A percentile compares a stretch with the other conserved stretches of the same genome.
Conservation (phyloP, 2,113 vertebrate species). For the Lontra canadensis region DNA sequence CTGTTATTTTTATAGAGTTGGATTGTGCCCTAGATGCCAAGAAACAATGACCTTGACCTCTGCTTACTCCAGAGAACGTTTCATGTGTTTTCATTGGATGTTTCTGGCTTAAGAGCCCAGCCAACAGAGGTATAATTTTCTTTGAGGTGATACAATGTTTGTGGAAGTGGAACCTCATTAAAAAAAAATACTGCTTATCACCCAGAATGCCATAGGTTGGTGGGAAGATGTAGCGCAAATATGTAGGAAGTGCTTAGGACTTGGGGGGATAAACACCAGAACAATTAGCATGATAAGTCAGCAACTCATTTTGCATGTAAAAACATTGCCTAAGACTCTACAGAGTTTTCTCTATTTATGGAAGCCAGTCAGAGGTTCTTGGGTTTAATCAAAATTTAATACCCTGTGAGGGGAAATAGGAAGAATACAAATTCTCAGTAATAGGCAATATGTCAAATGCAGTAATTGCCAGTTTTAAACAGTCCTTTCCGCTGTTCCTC, state of each 20-base stretch:
- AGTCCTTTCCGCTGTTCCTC: background rate
- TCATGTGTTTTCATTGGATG: background rate
- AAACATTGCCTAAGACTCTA: constrained; percentile 26
- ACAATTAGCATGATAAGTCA: constrained; percentile 49
- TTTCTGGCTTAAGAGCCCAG: background rate
- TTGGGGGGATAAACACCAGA: background rate
- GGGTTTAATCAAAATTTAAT: constrained; percentile 68
- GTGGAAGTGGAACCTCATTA: constrained; percentile 38
- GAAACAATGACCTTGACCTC: background rate
- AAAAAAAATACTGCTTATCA: constrained; percentile 15
- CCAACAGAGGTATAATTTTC: constrained; percentile 16
- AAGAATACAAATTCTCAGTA: constrained; percentile 56
- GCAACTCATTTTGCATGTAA: constrained; percentile 52
- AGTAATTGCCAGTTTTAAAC: constrained; percentile 25
- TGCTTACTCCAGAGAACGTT: background rate
- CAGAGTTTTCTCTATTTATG: constrained; percentile 40
- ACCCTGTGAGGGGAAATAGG: constrained; percentile 10
- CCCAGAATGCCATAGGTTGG: constrained; percentile 7
- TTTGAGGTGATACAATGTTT: constrained; percentile 26
- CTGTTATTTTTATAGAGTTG: background rate
- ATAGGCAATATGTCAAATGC: constrained; percentile 34
- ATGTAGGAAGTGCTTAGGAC: constrained; percentile 23
- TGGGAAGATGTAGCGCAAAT: constrained; percentile 23
- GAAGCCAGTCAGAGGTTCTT: constrained; percentile 48
- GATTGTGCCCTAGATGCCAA: background rate